phyloP scores from a whole-genome alignment of 2,113 vertebrate genomes.

The Cricetomys ansorgei region DNA sequence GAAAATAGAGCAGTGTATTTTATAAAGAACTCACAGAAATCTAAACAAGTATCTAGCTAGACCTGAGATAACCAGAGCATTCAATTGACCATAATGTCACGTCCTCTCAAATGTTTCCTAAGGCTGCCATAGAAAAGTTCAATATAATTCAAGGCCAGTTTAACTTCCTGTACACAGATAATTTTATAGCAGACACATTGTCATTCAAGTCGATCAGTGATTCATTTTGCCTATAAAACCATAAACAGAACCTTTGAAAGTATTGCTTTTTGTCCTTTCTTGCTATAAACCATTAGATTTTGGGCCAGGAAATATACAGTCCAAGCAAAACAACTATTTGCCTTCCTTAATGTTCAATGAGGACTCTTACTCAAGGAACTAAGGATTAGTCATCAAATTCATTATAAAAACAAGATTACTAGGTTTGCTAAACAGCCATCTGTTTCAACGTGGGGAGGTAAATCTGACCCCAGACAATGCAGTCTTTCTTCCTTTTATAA shows the following conservation, averaged over 20 bases:
- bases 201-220: conserved; percentile 56
- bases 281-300: conserved; percentile 60
- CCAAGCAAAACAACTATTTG: conserved; percentile 22
- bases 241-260: conserved; percentile 54
- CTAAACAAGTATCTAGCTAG: conserved; percentile 22
- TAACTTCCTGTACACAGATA: conserved; percentile 55
- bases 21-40: conserved; percentile 39
- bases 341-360: neutral
- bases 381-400: conserved; percentile 52
- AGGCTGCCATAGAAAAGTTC: conserved; percentile 33
- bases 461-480: neutral
- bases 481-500: neutral
- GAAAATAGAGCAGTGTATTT: conserved; percentile 37
- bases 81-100: neutral
- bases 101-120: neutral
- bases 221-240: conserved; percentile 49
- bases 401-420: conserved; percentile 46
- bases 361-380: conserved; percentile 37
- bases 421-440: neutral
- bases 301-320: conserved; percentile 49
- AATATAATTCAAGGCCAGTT: conserved; percentile 39
- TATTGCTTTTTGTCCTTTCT: conserved; percentile 10
- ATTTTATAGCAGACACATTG: conserved; percentile 37
- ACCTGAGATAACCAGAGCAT: neutral
- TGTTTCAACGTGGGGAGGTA: neutral